A percentile compares a stretch with the other conserved stretches of the same genome.
These are phyloP conservation scores for Myrmophylax atrothorax DNA, from an alignment of 2,113 vertebrate genomes.

Conservation along the genomic window DNA sequence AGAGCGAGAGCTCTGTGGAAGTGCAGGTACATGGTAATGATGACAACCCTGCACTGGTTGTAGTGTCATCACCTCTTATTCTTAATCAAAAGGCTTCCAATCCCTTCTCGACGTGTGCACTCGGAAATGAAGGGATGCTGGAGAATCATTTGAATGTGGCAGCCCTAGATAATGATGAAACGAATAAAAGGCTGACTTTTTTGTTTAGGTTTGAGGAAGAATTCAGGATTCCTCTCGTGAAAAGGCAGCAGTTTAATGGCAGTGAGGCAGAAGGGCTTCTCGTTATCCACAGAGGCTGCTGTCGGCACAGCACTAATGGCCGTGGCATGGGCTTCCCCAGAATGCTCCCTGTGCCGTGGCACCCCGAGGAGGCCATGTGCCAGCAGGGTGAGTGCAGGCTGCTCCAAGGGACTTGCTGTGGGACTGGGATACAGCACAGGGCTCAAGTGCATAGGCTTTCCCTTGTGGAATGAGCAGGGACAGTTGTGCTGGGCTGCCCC, in stretches of 20 bases:
- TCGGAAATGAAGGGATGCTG: slow-evolving; percentile 72
- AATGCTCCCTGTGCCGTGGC: rapidly evolving
- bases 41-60: slow-evolving; percentile 74
- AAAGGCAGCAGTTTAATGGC: slow-evolving; percentile 72
- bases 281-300: slow-evolving; percentile 60
- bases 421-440: neutral
- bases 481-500: neutral
- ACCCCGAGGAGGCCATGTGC: rapidly evolving
- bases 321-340: slow-evolving; percentile 47
- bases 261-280: slow-evolving; percentile 59
- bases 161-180: slow-evolving; percentile 78
- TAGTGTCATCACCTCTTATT: slow-evolving; percentile 76
- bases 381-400: neutral
- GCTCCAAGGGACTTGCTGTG: neutral
- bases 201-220: slow-evolving; percentile 73
- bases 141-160: slow-evolving; percentile 76
- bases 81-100: slow-evolving; percentile 78
- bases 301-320: slow-evolving; percentile 47
- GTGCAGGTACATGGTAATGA: slow-evolving; percentile 74
- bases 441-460: rapidly evolving
- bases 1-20: slow-evolving; percentile 68
- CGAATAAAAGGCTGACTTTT: slow-evolving; percentile 73
- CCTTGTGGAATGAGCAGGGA: neutral
- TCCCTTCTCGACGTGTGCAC: slow-evolving; percentile 70
- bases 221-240: slow-evolving; percentile 72